Evolutionary conservation across 2,113 vertebrate species (phyloP).

Genomic region (Pteruthius melanotis): DNA sequence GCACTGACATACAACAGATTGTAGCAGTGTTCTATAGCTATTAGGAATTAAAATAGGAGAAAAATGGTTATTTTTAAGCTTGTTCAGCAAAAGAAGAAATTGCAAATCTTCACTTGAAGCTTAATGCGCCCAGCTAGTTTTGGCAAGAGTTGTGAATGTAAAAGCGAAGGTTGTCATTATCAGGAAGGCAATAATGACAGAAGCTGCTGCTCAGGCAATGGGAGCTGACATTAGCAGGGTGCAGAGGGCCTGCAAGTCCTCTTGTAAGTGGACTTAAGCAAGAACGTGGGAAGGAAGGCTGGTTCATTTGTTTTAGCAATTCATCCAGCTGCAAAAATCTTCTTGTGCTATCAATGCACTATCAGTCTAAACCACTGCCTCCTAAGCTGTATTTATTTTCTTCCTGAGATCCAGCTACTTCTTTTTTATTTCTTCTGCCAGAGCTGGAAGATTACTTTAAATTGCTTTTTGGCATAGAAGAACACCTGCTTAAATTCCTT

Average conservation of each 20-base stretch:
- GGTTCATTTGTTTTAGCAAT: not conserved
- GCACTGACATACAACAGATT: not conserved
- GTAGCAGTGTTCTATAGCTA: not conserved
- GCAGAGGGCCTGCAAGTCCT: not conserved
- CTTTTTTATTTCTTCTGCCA: not conserved
- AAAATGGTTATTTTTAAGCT: conserved; percentile 14
- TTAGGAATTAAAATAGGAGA: conserved; percentile 13
- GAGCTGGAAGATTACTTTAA: not conserved
- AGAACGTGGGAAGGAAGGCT: not conserved
- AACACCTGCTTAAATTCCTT: not conserved
- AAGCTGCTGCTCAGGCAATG: not conserved
- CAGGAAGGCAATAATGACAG: not conserved
- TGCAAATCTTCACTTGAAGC: not conserved
- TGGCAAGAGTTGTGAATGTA: not conserved
- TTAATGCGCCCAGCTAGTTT: not conserved
- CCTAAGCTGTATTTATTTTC: not conserved
- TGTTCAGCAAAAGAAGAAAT: conserved; percentile 23
- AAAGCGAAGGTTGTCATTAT: not conserved
- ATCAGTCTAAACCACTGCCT: not conserved
- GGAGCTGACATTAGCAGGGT: not conserved
- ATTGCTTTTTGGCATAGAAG: not conserved
- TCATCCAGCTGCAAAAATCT: not conserved
- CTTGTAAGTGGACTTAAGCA: not conserved
- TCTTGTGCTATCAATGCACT: not conserved
- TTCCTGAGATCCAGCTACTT: not conserved